A percentile compares a stretch with the other conserved stretches of the same genome.
Conservation (phyloP, 2,888 invertebrate species). For the Philonicus albiceps region DNA sequence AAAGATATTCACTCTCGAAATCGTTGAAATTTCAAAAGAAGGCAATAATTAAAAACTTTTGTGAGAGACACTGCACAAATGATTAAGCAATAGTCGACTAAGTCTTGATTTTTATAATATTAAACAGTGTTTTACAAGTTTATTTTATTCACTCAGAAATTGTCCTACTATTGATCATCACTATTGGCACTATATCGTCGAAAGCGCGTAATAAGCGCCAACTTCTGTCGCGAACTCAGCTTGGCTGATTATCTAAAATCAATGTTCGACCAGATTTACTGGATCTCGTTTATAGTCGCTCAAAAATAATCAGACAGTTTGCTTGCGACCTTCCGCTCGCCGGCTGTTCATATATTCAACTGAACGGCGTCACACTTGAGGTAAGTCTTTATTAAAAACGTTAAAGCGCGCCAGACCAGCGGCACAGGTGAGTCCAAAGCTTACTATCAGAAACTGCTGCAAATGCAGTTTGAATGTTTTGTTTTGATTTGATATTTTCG, state of each 20-base stretch:
- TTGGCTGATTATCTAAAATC: not conserved
- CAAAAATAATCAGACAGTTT: not conserved
- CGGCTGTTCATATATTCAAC: constrained; percentile 38
- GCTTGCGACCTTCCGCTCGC: constrained; percentile 30
- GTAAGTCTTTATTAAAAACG: constrained; percentile 39
- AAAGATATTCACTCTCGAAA: not conserved
- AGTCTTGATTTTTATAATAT: not conserved
- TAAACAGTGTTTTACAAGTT: not conserved
- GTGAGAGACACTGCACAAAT: not conserved
- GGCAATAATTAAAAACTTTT: not conserved
- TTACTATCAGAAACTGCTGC: constrained; percentile 4
- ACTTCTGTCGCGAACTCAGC: not conserved
- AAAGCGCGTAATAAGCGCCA: not conserved
- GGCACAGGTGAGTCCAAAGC: not conserved
- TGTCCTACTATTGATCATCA: not conserved
- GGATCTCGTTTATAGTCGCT: not conserved
- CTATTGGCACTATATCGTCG: not conserved
- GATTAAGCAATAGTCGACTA: not conserved
- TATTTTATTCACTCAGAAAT: not conserved
- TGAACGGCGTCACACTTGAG: constrained; percentile 24
- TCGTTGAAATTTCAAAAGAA: not conserved
- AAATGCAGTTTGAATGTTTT: not conserved
- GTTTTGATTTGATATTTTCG: not conserved
- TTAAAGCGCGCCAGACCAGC: not conserved
- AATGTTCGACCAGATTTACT: not conserved